These are phyloP conservation scores for Dryomyza anilis DNA, from an alignment of 2,888 invertebrate genomes.

Conservation along the genomic window DNA sequence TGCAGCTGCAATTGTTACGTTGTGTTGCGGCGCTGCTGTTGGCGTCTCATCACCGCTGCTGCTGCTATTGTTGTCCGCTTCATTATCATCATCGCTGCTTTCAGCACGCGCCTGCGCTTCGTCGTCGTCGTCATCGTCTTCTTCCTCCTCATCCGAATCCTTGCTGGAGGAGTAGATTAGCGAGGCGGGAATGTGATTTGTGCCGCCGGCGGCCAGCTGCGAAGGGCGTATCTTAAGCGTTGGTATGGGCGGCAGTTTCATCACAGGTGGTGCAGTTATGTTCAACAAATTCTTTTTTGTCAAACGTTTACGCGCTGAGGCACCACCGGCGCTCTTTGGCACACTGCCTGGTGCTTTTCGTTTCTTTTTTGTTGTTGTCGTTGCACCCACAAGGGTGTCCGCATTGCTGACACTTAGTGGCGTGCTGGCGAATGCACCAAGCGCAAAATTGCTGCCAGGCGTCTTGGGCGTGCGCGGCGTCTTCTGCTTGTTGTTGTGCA, in stretches of 20 bases:
- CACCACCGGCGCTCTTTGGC: constrained; percentile 20
- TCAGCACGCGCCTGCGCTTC: constrained; percentile 46
- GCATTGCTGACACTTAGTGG: background rate
- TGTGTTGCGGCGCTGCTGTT: too few species aligned
- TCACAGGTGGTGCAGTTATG: too few species aligned
- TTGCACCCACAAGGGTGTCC: constrained; percentile 1
- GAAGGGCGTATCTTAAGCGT: constrained; percentile 57
- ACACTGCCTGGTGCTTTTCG: constrained; percentile 3
- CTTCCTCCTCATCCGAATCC: constrained; percentile 29
- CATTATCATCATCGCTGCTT: constrained; percentile 62
- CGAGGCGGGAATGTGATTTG: constrained; percentile 39
- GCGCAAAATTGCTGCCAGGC: constrained; percentile 13
- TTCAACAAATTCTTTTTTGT: too few species aligned
- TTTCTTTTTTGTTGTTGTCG: constrained; percentile 29
- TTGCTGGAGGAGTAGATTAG: constrained; percentile 38
- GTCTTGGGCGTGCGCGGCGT: constrained; percentile 39
- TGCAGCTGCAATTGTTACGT: too few species aligned
- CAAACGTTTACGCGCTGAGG: constrained; percentile 38
- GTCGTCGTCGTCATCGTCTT: constrained; percentile 38
- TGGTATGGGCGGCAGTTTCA: constrained; percentile 64
- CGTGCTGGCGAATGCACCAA: constrained; percentile 16
- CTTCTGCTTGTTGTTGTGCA: constrained; percentile 44
- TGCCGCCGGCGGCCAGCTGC: constrained; percentile 45
- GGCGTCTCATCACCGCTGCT: too few species aligned
- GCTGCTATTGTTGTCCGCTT: constrained; percentile 12